A percentile compares a stretch with the other conserved stretches of the same genome.
Conservation (phyloP, 53 echinoderm and acorn worm genomes). For the Echinarachnius parma region DNA sequence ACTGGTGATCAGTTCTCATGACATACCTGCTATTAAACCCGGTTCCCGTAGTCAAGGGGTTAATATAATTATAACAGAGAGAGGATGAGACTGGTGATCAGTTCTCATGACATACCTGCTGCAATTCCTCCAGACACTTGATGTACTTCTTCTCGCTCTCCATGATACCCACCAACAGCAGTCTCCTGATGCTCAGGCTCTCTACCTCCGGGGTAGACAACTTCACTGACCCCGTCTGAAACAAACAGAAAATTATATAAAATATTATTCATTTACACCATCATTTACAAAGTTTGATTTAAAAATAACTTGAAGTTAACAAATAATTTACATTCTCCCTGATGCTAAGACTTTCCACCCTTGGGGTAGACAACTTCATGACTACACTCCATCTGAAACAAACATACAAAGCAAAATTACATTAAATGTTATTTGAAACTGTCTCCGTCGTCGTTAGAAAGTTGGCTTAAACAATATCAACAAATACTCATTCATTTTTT, state of each 20-base stretch:
- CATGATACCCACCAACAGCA: constrained; percentile 71
- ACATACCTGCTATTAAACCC: constrained; percentile 71
- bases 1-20: constrained; percentile 7
- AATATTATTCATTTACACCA: too few species aligned
- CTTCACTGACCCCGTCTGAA: constrained; percentile 3
- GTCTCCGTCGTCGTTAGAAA: too few species aligned
- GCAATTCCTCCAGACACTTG: constrained; percentile 68
- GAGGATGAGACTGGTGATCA: constrained; percentile 13
- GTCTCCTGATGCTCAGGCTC: constrained; percentile 71
- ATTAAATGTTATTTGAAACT: too few species aligned
- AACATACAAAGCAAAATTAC: too few species aligned
- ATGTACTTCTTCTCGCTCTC: constrained; percentile 89
- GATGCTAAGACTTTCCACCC: constrained; percentile 80
- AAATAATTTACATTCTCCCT: too few species aligned
- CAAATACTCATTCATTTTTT: too few species aligned
- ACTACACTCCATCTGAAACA: neutral
- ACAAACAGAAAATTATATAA: neutral
- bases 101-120: constrained; percentile 52
- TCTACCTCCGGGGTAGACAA: constrained; percentile 83
- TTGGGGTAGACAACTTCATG: constrained; percentile 62
- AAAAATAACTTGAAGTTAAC: too few species aligned
- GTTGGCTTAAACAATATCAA: too few species aligned
- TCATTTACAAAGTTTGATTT: too few species aligned
- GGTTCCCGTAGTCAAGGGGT: too few species aligned
- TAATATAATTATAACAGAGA: too few species aligned